phyloP scores from a whole-genome alignment of 2,797 vertebrate genomes.

The Platalea minor region DNA sequence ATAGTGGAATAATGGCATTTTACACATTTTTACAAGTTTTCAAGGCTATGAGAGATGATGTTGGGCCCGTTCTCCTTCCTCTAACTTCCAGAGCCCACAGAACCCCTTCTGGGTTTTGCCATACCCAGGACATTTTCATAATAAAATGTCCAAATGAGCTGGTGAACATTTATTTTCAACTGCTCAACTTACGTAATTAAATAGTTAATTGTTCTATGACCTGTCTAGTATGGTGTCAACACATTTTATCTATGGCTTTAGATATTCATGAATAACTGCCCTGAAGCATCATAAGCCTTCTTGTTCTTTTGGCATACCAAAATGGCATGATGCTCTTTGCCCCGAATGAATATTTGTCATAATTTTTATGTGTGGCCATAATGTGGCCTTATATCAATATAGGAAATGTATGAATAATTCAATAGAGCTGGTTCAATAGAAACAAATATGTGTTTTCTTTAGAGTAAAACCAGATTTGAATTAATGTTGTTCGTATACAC shows the following conservation, averaged over 20 bases:
- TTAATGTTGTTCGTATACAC: not conserved
- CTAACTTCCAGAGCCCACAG: not conserved
- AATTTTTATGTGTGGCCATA: not conserved
- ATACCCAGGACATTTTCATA: not conserved
- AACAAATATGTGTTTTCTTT: not conserved
- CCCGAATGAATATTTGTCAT: not conserved
- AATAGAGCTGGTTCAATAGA: not conserved
- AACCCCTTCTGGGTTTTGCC: not conserved
- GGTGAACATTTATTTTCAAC: not conserved
- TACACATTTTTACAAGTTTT: not conserved
- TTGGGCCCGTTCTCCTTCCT: not conserved
- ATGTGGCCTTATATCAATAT: not conserved
- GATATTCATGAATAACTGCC: not conserved
- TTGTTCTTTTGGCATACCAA: not conserved
- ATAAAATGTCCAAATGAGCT: not conserved
- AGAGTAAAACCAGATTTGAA: not conserved
- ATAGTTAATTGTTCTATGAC: not conserved
- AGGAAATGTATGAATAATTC: not conserved
- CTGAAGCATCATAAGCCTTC: not conserved
- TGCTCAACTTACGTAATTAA: not conserved
- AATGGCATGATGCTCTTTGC: not conserved
- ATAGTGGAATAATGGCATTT: not conserved
- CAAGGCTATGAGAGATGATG: not conserved
- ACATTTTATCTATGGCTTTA: not conserved
- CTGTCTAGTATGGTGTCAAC: not conserved